phyloP scores from a whole-genome alignment of 1,140 invertebrate species.

The Chlorops oryzae region DNA sequence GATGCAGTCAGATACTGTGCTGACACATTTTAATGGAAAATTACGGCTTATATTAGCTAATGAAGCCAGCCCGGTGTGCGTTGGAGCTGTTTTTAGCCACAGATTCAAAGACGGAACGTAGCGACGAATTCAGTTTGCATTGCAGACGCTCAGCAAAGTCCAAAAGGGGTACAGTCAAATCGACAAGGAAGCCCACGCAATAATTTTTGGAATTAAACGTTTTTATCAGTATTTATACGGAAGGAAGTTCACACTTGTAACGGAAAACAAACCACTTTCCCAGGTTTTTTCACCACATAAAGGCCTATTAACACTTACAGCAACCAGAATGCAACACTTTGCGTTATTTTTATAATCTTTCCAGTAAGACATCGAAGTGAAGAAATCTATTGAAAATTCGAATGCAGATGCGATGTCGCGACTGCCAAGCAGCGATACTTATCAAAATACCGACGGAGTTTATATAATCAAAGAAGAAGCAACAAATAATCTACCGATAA shows the following conservation, averaged over 20 bases:
- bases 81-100: slow-evolving; percentile 51
- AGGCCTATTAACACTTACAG: slow-evolving; percentile 20
- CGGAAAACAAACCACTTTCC: too few species aligned
- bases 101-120: too few species aligned
- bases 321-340: slow-evolving; percentile 35
- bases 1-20: too few species aligned
- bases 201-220: too few species aligned
- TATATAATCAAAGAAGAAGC: too few species aligned
- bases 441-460: neutral
- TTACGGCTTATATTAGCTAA: too few species aligned
- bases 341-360: slow-evolving; percentile 34
- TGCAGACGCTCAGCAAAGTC: slow-evolving; percentile 42
- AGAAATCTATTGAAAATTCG: slow-evolving; percentile 16
- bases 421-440: slow-evolving; percentile 5
- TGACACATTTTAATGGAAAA: too few species aligned
- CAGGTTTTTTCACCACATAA: slow-evolving; percentile 41
- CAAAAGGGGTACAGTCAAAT: slow-evolving; percentile 52
- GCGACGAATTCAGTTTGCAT: too few species aligned
- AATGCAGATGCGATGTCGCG: slow-evolving; percentile 23
- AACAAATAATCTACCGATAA: too few species aligned
- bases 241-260: too few species aligned
- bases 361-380: slow-evolving; percentile 29
- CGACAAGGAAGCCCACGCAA: too few species aligned
- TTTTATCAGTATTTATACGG: too few species aligned
- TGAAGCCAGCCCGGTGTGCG: slow-evolving; percentile 48